These are phyloP conservation scores for Cebus imitator DNA, from an alignment of 2,113 vertebrate genomes.

Conservation along the genomic window DNA sequence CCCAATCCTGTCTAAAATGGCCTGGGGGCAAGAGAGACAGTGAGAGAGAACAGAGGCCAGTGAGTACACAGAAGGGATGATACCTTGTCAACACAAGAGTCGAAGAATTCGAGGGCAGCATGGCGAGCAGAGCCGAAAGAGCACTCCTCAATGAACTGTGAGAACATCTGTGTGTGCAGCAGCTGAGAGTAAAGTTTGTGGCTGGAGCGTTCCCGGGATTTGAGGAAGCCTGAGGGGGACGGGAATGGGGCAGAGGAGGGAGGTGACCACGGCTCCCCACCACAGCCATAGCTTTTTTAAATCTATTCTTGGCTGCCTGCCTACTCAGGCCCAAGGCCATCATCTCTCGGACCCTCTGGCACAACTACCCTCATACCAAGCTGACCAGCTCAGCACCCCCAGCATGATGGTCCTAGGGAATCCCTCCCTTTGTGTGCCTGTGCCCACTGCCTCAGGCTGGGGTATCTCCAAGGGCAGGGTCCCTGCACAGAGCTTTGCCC, in stretches of 20 bases:
- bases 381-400: not conserved
- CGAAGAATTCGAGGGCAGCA: constrained; percentile 94
- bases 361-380: not conserved
- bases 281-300: not conserved
- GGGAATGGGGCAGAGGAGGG: rapidly evolving
- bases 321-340: not conserved
- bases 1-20: not conserved
- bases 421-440: not conserved
- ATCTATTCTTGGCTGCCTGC: not conserved
- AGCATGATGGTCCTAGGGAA: not conserved
- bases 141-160: constrained; percentile 96
- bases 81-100: constrained; percentile 95
- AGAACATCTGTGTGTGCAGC: constrained; percentile 95
- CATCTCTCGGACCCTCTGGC: not conserved
- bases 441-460: not conserved
- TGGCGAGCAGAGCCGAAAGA: constrained; percentile 95
- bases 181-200: constrained; percentile 93
- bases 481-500: not conserved
- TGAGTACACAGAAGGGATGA: rapidly evolving
- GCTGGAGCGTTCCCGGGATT: constrained; percentile 92
- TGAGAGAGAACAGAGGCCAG: no score
- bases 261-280: no score
- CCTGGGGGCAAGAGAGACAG: not conserved
- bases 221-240: constrained; percentile 88
- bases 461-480: not conserved